Base-by-base conservation (phyloP, 2,113 vertebrate genomes). In the Muscicapa adusta region DNA sequence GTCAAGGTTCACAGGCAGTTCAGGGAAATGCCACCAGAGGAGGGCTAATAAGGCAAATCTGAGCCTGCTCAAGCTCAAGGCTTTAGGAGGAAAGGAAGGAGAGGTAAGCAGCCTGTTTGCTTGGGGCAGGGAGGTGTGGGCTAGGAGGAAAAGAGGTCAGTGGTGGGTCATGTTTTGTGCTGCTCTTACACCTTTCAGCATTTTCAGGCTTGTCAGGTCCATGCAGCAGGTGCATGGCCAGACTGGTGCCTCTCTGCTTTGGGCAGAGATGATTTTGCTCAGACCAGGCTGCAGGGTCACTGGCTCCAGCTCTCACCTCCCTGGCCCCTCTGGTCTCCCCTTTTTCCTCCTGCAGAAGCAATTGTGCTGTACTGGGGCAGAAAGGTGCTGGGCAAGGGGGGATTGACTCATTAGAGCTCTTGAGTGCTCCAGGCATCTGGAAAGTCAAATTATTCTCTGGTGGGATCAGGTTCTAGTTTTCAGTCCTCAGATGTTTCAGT, bases 1-100 rank as follows among this genome's bases (percentile, higher is more conserved):
- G n/a, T 2, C 36, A 72, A 10, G 57, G 89, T 56, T 89, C 95
- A 95, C 93, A 85, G 85, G 78, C 81, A 60, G 93, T 56, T 83
- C 85, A 93, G 82, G 85, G 47, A 76, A 79, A 73, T 40, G 63
- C 33, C 68, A 4, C 58, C 81, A 78, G 68, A 42, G 24, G 45
- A 86, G 76, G 54, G 48, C 40, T 82, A 42, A 77, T 62, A 62
- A 6, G 43, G 54, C 54, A 70, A 62, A 80, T 68, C 91, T 76
- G 88, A 90, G 78, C 75, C 81, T 63, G 71, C 62, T 89, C 50
- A 57, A 53, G 77, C 40, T 56, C 7, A 29, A 15, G 73, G 74
- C 38, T 84, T 86, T 67, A 42, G 66, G 51, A 53, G 68, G 51
- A 31, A 45, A 77, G 58, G 54, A 2, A 60, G 57, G 33, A 42